Conservation (phyloP, 2,797 vertebrate genomes). For the Siniperca scherzeri region DNA sequence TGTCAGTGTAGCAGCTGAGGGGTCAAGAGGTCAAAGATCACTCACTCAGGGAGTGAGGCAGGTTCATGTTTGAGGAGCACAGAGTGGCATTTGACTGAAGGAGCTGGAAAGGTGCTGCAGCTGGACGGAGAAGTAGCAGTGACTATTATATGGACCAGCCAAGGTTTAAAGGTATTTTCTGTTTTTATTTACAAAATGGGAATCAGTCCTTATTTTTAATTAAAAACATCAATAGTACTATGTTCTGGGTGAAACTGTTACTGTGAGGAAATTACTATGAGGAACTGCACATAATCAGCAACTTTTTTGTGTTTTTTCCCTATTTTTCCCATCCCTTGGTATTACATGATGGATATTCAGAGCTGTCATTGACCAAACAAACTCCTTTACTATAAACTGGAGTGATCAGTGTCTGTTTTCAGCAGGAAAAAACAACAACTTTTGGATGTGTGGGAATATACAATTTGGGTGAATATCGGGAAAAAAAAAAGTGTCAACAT, state of each 20-base stretch:
- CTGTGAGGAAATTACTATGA: not conserved
- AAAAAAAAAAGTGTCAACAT: not conserved
- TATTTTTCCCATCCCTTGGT: not conserved
- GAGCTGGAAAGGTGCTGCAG: not conserved
- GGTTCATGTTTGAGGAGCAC: slow-evolving; percentile 22
- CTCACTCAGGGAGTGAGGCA: slow-evolving; percentile 6
- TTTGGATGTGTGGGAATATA: not conserved
- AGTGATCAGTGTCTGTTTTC: not conserved
- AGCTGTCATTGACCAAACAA: not conserved
- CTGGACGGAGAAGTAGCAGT: not conserved
- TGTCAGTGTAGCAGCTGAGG: not conserved
- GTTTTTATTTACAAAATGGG: not conserved
- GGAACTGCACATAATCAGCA: not conserved
- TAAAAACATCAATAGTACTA: not conserved
- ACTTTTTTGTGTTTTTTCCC: not conserved
- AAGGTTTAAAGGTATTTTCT: not conserved
- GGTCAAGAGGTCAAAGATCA: slow-evolving; percentile 45
- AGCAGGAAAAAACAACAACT: not conserved
- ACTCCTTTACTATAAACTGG: not conserved
- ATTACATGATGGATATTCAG: not conserved
- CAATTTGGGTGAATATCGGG: not conserved
- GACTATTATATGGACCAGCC: no score
- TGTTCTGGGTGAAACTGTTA: not conserved
- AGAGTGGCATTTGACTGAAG: slow-evolving; percentile 17
- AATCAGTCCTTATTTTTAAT: not conserved